A percentile compares a stretch with the other conserved stretches of the same genome.
These are phyloP conservation scores for Pogonocherus hispidulus DNA, from an alignment of 2,888 invertebrate species.

Conservation along the genomic window DNA sequence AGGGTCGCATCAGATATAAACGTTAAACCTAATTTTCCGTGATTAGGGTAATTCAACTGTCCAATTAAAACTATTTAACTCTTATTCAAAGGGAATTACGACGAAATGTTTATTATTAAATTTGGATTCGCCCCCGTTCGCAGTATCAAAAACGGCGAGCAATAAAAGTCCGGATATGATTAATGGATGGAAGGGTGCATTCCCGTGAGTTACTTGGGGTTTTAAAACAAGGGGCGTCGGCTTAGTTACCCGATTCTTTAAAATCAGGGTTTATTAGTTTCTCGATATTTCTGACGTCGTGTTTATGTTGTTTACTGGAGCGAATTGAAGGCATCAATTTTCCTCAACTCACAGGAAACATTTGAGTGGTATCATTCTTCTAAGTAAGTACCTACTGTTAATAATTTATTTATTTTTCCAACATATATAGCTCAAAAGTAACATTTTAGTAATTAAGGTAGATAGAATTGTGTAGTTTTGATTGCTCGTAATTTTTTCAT, in stretches of 20 bases:
- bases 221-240: conserved; percentile 17
- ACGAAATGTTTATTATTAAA: conserved; percentile 28
- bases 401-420: no score
- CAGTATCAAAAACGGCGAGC: conserved; percentile 16
- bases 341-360: no score
- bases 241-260: conserved; percentile 2
- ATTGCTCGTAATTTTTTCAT: no score
- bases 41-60: conserved; percentile 33
- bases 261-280: neutral
- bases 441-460: no score
- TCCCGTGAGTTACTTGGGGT: conserved; percentile 22
- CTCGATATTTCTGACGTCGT: neutral
- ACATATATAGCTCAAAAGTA: no score
- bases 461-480: no score
- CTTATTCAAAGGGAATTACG: conserved; percentile 24
- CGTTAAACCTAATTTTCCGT: conserved; percentile 21
- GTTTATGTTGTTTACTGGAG: neutral
- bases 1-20: neutral
- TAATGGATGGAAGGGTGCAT: conserved; percentile 22
- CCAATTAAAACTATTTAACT: conserved; percentile 34
- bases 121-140: conserved; percentile 11
- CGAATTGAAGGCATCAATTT: no score
- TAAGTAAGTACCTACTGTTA: no score
- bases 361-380: no score
- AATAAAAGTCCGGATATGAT: conserved; percentile 32